Evolutionary conservation across 2,888 invertebrate species (phyloP).

Genomic region (Phyllotreta cruciferae): DNA sequence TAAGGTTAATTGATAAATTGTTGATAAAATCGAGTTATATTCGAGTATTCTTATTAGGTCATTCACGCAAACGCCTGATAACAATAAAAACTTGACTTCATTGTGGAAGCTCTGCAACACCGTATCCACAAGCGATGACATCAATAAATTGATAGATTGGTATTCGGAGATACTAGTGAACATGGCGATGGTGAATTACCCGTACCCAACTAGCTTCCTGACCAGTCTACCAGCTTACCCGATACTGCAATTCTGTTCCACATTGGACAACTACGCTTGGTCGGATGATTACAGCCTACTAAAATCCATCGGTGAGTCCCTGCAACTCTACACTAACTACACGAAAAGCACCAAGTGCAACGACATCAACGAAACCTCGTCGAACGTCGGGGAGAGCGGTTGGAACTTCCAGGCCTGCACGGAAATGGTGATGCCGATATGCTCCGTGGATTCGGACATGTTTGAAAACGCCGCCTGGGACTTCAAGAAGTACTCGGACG

Average conservation of each 20-base stretch:
- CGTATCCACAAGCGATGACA: slow-evolving; percentile 66
- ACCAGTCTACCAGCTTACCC: slow-evolving; percentile 85
- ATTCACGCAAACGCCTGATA: slow-evolving; percentile 65
- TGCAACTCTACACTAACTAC: slow-evolving; percentile 83
- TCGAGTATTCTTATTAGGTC: slow-evolving; percentile 14
- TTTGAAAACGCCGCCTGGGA: slow-evolving; percentile 82
- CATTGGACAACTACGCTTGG: slow-evolving; percentile 54
- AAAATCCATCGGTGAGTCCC: slow-evolving; percentile 69
- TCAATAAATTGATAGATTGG: slow-evolving; percentile 71
- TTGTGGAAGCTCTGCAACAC: slow-evolving; percentile 81
- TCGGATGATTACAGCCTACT: slow-evolving; percentile 60
- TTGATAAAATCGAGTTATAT: too few species aligned
- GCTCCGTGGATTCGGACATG: slow-evolving; percentile 77
- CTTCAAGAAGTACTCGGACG: slow-evolving; percentile 67
- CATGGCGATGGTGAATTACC: slow-evolving; percentile 95
- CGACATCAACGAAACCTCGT: slow-evolving; percentile 65
- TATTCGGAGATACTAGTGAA: slow-evolving; percentile 76
- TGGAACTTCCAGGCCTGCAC: slow-evolving; percentile 94
- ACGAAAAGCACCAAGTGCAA: slow-evolving; percentile 76
- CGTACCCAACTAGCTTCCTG: slow-evolving; percentile 85
- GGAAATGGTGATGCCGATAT: slow-evolving; percentile 97
- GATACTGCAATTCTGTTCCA: slow-evolving; percentile 70
- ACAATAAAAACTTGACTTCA: slow-evolving; percentile 72
- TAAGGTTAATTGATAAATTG: slow-evolving; percentile 65
- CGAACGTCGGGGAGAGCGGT: slow-evolving; percentile 70